Conservation (phyloP, 2,113 vertebrate genomes). For the Monarcha castaneiventris region DNA sequence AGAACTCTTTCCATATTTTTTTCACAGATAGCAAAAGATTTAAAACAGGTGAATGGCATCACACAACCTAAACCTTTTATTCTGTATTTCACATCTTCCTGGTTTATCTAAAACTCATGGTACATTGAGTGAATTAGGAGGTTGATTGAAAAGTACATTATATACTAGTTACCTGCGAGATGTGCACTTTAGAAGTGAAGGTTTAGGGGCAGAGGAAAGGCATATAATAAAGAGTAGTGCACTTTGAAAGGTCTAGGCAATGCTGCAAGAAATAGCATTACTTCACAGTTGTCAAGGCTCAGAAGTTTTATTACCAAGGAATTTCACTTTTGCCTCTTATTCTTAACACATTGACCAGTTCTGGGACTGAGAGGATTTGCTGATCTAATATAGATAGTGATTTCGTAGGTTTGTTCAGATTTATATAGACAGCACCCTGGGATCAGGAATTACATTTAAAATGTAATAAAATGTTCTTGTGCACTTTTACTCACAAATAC, state of each 20-base stretch:
- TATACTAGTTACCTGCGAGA: constrained; percentile 57
- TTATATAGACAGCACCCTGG: constrained; percentile 80
- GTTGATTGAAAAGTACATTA: constrained; percentile 68
- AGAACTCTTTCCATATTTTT: background rate
- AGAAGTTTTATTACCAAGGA: constrained; percentile 83
- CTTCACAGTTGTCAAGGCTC: constrained; percentile 78
- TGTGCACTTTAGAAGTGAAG: constrained; percentile 65
- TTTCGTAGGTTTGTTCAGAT: constrained; percentile 81
- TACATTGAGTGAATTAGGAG: constrained; percentile 43
- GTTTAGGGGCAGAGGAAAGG: constrained; percentile 66
- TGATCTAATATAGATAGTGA: constrained; percentile 85
- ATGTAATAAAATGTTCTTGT: constrained; percentile 82
- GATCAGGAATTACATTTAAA: constrained; percentile 84
- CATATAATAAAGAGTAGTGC: constrained; percentile 39
- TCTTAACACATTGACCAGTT: constrained; percentile 74
- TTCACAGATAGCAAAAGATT: background rate
- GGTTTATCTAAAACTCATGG: constrained; percentile 28
- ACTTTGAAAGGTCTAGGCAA: constrained; percentile 69
- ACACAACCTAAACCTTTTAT: background rate
- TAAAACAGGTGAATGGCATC: constrained; percentile 16
- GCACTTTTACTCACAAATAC: constrained; percentile 82
- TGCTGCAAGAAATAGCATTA: constrained; percentile 73
- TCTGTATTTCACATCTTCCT: constrained; percentile 24
- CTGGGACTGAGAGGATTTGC: constrained; percentile 78
- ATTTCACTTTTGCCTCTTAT: constrained; percentile 78